Evolutionary conservation across 2,797 vertebrate species (phyloP).

Genomic region (Alca torda): DNA sequence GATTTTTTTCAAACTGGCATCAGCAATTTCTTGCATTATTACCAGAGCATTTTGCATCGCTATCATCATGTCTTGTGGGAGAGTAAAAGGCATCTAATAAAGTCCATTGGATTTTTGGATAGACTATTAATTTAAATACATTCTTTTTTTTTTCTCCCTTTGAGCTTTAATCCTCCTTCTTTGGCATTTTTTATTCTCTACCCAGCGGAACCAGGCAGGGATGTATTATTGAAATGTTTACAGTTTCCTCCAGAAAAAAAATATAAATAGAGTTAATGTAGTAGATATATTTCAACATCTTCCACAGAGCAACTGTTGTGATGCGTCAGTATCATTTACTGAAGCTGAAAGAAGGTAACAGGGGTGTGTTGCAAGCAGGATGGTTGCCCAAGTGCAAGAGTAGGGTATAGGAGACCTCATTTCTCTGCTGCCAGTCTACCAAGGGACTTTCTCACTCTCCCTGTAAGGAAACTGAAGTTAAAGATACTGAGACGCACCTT

Average conservation of each 20-base stretch:
- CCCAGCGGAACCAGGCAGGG: neutral
- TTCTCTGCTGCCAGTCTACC: neutral
- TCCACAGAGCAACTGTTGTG: neutral
- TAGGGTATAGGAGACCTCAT: neutral
- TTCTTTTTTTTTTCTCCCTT: neutral
- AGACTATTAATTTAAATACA: neutral
- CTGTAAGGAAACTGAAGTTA: neutral
- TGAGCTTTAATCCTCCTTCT: neutral
- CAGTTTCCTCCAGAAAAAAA: neutral
- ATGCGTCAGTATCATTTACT: neutral
- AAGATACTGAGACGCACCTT: neutral
- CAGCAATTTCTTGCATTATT: neutral
- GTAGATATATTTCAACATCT: neutral
- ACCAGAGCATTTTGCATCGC: neutral
- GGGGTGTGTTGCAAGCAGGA: neutral
- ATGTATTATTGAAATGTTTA: neutral
- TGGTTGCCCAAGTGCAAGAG: neutral
- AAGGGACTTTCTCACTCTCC: neutral
- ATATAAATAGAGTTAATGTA: neutral
- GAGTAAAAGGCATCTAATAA: neutral
- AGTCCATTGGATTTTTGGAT: neutral
- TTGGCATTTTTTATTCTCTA: neutral
- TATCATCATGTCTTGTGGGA: neutral
- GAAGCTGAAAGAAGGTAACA: neutral
- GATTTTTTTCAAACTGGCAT: neutral